Base-by-base conservation (phyloP, 1,140 invertebrate genomes). In the Himalopsyche phryganea region DNA sequence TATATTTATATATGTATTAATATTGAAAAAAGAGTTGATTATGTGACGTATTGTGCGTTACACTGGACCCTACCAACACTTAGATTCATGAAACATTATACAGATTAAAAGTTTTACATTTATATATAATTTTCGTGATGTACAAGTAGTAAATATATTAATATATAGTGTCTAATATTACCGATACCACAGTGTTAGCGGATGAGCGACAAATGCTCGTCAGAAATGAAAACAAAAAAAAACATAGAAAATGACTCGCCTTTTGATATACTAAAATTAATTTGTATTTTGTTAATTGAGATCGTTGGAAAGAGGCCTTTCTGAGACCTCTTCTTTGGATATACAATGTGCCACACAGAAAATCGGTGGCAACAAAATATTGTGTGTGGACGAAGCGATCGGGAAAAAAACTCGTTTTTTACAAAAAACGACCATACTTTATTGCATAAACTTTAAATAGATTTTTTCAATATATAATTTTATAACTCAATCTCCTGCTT, bases 61-160 rank as follows among this genome's bases (percentile, higher is more conserved):
- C 56, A 58, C 56, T 58, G 56, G 56, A 58, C 56, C 56, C 56
- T 58, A 58, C 56, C 48, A 51, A 58, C 56, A 58, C 50, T 58
- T 47, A 58, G 48, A 58, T 51, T 58, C 49, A 47, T 50, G 36
- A 36, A 50, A 51, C 50, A 45, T 36, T 45, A 58, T 51, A 58
- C 56, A 51, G 48, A 58, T 28, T 58, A 58, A 50, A 58, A 38
- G 46, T 38, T 51, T 44, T 58, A 50, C 15, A 49, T 41, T 49
- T 49, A 48, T 28, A 28, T 28, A 28, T 28, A 28, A 28, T 28
- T 28, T 28, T 28, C 47, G 47, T 35, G 41, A 46, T 35, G 40
- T 50, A 28, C 23, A 28, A 28, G 23, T 28, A 28, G 3, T 28
- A 28, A 9, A 28, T 28, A 28, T 28, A 28, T 28, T 28, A 28